A percentile compares a stretch with the other conserved stretches of the same genome.
phyloP scores from a whole-genome alignment of 2,888 invertebrate species.

The Oligia latruncula region DNA sequence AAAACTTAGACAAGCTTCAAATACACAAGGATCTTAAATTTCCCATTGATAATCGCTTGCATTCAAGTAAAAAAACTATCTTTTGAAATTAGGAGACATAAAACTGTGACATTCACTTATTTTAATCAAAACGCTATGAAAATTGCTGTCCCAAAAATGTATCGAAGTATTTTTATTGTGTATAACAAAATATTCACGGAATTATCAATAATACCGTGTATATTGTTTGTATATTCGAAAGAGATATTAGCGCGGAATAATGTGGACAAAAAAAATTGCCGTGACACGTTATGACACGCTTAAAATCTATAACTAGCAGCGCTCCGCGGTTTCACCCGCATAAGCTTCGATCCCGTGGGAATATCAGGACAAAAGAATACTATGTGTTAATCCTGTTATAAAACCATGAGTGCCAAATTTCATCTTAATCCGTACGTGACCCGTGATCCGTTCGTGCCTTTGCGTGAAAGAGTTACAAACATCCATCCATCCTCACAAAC shows the following conservation, averaged over 20 bases:
- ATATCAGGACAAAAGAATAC: too few relatives aligned
- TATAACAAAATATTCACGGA: conserved; percentile 51
- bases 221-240: conserved; percentile 55
- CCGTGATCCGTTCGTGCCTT: too few relatives aligned
- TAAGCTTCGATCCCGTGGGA: too few relatives aligned
- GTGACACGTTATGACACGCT: conserved; percentile 25
- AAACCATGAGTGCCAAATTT: too few relatives aligned
- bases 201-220: conserved; percentile 52
- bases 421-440: too few relatives aligned
- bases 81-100: conserved; percentile 14
- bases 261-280: conserved; percentile 48
- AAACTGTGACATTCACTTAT: conserved; percentile 31
- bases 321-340: too few relatives aligned
- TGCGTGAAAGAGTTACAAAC: too few relatives aligned
- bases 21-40: background rate
- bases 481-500: too few relatives aligned
- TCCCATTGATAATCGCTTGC: background rate
- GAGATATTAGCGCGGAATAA: conserved; percentile 50
- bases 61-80: conserved; percentile 7
- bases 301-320: background rate
- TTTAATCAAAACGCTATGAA: conserved; percentile 44
- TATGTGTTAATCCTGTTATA: too few relatives aligned
- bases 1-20: background rate
- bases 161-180: conserved; percentile 52
- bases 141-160: conserved; percentile 53